Percentiles rank a stretch among this genome's conserved stretches.
These are phyloP conservation scores for Drosophila sproati DNA, from an alignment of 1,140 invertebrate genomes.

Conservation along the genomic window DNA sequence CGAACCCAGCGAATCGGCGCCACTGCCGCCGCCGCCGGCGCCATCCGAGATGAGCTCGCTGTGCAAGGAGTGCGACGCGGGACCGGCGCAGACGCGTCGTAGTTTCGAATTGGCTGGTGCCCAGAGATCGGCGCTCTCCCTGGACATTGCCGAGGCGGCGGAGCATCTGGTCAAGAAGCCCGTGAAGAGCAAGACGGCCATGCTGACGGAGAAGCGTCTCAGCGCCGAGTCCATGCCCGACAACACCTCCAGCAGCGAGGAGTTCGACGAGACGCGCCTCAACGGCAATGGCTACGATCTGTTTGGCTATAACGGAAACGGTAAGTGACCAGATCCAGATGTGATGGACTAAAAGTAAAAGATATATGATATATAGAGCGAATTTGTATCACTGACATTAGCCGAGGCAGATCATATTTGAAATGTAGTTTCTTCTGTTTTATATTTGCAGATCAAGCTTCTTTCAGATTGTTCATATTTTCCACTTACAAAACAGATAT, in stretches of 20 bases:
- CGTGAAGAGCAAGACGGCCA: slow-evolving; percentile 63
- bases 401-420: too few species aligned
- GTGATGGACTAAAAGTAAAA: too few species aligned
- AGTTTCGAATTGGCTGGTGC: slow-evolving; percentile 65
- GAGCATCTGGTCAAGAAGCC: slow-evolving; percentile 58
- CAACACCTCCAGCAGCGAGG: slow-evolving; percentile 72
- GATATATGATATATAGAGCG: too few species aligned
- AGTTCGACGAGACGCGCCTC: slow-evolving; percentile 70
- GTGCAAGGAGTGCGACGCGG: slow-evolving; percentile 67
- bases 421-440: too few species aligned
- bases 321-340: slow-evolving; percentile 53
- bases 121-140: slow-evolving; percentile 60
- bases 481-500: too few species aligned
- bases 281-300: slow-evolving; percentile 64
- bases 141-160: slow-evolving; percentile 70
- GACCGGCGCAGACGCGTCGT: slow-evolving; percentile 54
- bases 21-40: slow-evolving; percentile 45
- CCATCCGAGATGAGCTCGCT: slow-evolving; percentile 59
- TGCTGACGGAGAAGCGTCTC: slow-evolving; percentile 69
- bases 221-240: slow-evolving; percentile 76
- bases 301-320: slow-evolving; percentile 84
- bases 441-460: too few species aligned
- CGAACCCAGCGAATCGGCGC: slow-evolving; percentile 59
- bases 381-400: too few species aligned
- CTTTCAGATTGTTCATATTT: too few species aligned